Evolutionary conservation across 2,888 invertebrate genomes (phyloP).

Genomic region (Meloe dianella): DNA sequence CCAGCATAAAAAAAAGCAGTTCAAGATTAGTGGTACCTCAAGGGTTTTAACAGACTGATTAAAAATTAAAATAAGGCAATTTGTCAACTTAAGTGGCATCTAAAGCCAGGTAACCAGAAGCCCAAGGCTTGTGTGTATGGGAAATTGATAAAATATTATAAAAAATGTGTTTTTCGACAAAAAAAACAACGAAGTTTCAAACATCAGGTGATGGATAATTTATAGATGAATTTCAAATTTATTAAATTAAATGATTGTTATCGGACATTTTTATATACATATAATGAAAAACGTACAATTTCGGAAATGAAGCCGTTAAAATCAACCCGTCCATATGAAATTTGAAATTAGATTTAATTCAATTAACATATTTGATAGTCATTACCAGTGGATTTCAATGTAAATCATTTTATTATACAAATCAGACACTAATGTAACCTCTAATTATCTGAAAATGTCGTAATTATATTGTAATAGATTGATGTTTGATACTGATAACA

Average conservation of each 20-base stretch:
- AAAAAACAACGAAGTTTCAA: conserved; percentile 6
- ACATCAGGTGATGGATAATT: conserved; percentile 22
- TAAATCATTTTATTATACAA: conserved; percentile 32
- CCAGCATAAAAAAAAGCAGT: not conserved
- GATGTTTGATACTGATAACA: conserved; percentile 18
- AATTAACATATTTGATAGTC: conserved; percentile 30
- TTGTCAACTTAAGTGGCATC: conserved; percentile 55
- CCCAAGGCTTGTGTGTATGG: conserved; percentile 21
- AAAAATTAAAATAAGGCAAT: conserved; percentile 58
- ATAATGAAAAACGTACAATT: conserved; percentile 16
- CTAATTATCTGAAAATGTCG: conserved; percentile 29
- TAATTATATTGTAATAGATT: conserved; percentile 30
- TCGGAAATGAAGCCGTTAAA: conserved; percentile 31
- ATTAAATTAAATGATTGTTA: conserved; percentile 28
- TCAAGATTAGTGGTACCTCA: conserved; percentile 40
- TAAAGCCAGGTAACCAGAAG: conserved; percentile 27
- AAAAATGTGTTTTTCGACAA: conserved; percentile 18
- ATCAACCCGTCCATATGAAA: conserved; percentile 29
- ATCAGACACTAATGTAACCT: conserved; percentile 21
- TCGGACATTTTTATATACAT: conserved; percentile 1
- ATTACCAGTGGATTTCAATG: conserved; percentile 28
- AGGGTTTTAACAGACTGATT: conserved; percentile 46
- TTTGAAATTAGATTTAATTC: conserved; percentile 24
- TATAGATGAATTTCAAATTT: conserved; percentile 20
- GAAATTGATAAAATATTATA: conserved; percentile 27